These are phyloP conservation scores for Drosophila pectinifera DNA, from an alignment of 1,140 invertebrate genomes.

Conservation along the genomic window DNA sequence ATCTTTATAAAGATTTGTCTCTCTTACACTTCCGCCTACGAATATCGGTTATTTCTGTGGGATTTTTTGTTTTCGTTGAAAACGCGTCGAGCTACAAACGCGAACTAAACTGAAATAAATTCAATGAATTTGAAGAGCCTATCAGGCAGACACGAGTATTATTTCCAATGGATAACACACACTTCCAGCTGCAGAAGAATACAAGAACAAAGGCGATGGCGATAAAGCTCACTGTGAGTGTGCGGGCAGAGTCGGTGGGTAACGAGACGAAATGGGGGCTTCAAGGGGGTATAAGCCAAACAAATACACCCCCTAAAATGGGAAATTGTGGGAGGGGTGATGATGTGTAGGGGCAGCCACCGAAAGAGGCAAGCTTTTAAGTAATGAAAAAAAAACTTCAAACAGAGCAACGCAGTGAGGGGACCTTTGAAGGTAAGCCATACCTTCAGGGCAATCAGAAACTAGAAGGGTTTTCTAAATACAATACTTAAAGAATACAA, in stretches of 20 bases:
- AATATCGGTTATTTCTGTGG: slow-evolving; percentile 19
- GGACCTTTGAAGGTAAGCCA: too few species aligned
- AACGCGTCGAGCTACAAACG: slow-evolving; percentile 60
- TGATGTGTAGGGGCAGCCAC: not conserved
- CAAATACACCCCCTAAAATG: slow-evolving; percentile 65
- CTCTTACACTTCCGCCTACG: slow-evolving; percentile 67
- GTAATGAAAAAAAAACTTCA: not conserved
- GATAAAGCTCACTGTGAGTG: slow-evolving; percentile 34
- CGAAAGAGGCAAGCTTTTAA: slow-evolving; percentile 5
- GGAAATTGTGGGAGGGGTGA: slow-evolving; percentile 8
- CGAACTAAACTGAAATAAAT: slow-evolving; percentile 58
- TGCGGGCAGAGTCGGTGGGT: slow-evolving; percentile 12
- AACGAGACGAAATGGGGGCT: slow-evolving; percentile 3
- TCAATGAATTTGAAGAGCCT: slow-evolving; percentile 47
- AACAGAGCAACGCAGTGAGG: not conserved
- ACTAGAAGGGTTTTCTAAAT: too few species aligned
- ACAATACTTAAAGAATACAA: too few species aligned
- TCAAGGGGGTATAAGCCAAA: slow-evolving; percentile 47
- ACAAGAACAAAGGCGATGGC: slow-evolving; percentile 60
- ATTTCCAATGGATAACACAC: slow-evolving; percentile 54
- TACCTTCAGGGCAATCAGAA: too few species aligned
- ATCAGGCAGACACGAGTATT: slow-evolving; percentile 21
- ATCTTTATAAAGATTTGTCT: slow-evolving; percentile 34
- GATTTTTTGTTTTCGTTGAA: slow-evolving; percentile 23
- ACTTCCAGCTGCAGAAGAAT: slow-evolving; percentile 56